These are phyloP conservation scores for Drosophila greeni DNA, from an alignment of 2,888 invertebrate genomes.

Conservation along the genomic window DNA sequence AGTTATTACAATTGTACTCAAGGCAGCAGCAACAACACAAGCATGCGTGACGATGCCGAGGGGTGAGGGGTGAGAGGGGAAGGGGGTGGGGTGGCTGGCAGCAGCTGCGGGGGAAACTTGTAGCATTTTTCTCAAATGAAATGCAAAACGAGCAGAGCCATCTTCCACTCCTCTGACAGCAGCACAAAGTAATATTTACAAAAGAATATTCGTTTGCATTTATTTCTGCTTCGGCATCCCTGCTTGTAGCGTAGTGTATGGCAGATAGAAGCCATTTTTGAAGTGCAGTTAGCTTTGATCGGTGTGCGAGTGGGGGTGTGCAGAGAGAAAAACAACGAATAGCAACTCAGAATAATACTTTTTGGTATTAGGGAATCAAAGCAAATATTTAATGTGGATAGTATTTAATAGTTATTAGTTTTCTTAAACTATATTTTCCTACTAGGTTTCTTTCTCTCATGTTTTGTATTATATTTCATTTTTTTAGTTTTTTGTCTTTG, in stretches of 20 bases:
- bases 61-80: too few relatives aligned
- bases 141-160: conserved; percentile 59
- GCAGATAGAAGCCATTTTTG: conserved; percentile 62
- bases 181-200: conserved; percentile 56
- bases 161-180: conserved; percentile 23
- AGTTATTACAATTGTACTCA: conserved; percentile 71
- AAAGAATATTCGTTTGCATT: conserved; percentile 49
- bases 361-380: not conserved
- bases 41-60: conserved; percentile 21
- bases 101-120: conserved; percentile 48
- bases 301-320: conserved; percentile 28
- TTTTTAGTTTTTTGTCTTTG: too few relatives aligned
- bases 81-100: not conserved
- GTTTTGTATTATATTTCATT: too few relatives aligned
- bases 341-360: not conserved
- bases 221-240: conserved; percentile 9
- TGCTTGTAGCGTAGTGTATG: conserved; percentile 40
- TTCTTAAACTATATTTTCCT: not conserved
- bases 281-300: conserved; percentile 73
- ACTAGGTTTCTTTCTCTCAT: not conserved
- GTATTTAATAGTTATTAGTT: not conserved
- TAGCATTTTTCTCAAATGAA: conserved; percentile 64
- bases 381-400: not conserved
- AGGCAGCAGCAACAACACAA: conserved; percentile 43
- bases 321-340: conserved; percentile 5